A percentile compares a stretch with the other conserved stretches of the same genome.
phyloP scores from a whole-genome alignment of 2,113 vertebrate genomes.

The Salminus brasiliensis region DNA sequence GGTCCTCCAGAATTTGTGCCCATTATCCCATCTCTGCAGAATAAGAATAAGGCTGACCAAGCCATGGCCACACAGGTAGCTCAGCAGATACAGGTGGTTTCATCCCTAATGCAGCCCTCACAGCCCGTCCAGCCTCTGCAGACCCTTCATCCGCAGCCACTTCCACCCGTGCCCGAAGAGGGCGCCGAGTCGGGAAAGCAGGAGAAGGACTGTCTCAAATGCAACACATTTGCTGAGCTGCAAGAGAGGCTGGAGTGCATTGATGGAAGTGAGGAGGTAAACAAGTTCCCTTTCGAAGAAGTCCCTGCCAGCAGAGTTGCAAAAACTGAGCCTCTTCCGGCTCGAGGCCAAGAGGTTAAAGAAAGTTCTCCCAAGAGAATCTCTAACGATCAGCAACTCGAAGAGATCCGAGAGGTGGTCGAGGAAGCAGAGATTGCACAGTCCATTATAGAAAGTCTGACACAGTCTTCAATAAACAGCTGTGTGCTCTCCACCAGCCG shows the following conservation, averaged over 20 bases:
- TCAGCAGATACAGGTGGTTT: conserved; percentile 56
- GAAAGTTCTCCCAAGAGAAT: conserved; percentile 67
- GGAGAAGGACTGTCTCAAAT: conserved; percentile 91
- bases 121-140: conserved; percentile 54
- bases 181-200: conserved; percentile 74
- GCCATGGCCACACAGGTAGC: conserved; percentile 49
- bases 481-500: conserved; percentile 77
- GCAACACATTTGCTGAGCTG: conserved; percentile 97
- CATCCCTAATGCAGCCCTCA: conserved; percentile 43
- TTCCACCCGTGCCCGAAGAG: conserved; percentile 77
- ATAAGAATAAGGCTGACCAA: conserved; percentile 74
- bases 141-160: conserved; percentile 63
- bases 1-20: conserved; percentile 96
- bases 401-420: conserved; percentile 80
- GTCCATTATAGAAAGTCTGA: conserved; percentile 77
- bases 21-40: conserved; percentile 90
- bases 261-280: conserved; percentile 93
- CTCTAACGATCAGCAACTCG: conserved; percentile 76
- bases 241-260: conserved; percentile 96
- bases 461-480: conserved; percentile 71
- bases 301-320: conserved; percentile 71
- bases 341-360: conserved; percentile 62
- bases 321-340: conserved; percentile 59
- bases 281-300: conserved; percentile 90
- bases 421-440: conserved; percentile 78